Evolutionary conservation across 1,140 invertebrate species (phyloP).

Genomic region (Musca domestica): DNA sequence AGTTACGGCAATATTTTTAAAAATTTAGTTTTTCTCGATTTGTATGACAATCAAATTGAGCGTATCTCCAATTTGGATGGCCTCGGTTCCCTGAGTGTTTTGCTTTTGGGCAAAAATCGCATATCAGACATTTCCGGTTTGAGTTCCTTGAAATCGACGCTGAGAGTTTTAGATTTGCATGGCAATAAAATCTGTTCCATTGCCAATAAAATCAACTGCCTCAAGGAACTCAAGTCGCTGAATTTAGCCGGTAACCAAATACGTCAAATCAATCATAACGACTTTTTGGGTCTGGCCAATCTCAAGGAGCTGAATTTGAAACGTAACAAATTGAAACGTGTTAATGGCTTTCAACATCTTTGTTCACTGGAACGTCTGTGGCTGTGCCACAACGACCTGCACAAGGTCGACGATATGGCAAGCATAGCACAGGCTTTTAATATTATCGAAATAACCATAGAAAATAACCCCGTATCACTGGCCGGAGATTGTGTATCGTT

Average conservation of each 20-base stretch:
- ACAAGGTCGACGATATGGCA: conserved; percentile 77
- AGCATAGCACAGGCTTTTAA: conserved; percentile 70
- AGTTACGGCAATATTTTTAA: conserved; percentile 60
- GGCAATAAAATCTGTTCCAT: conserved; percentile 75
- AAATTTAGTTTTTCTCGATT: conserved; percentile 84
- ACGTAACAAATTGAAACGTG: conserved; percentile 76
- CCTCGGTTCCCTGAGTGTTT: conserved; percentile 74
- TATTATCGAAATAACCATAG: conserved; percentile 78
- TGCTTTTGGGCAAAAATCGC: conserved; percentile 88
- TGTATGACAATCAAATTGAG: conserved; percentile 93
- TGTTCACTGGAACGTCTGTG: conserved; percentile 46
- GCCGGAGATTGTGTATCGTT: conserved; percentile 75
- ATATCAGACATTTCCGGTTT: conserved; percentile 56
- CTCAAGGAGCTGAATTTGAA: conserved; percentile 84
- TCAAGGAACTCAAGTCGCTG: conserved; percentile 78
- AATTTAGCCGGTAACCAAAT: conserved; percentile 91
- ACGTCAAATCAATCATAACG: conserved; percentile 67
- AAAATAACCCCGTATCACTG: conserved; percentile 79
- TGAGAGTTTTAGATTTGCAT: conserved; percentile 81
- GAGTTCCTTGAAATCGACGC: conserved; percentile 34
- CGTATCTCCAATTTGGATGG: conserved; percentile 73
- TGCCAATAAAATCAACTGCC: conserved; percentile 57
- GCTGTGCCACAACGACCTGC: conserved; percentile 53
- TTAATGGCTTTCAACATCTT: conserved; percentile 77
- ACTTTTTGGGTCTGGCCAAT: conserved; percentile 72